These are phyloP conservation scores for Nysson spinosus DNA, from an alignment of 2,888 invertebrate genomes.

Conservation along the genomic window DNA sequence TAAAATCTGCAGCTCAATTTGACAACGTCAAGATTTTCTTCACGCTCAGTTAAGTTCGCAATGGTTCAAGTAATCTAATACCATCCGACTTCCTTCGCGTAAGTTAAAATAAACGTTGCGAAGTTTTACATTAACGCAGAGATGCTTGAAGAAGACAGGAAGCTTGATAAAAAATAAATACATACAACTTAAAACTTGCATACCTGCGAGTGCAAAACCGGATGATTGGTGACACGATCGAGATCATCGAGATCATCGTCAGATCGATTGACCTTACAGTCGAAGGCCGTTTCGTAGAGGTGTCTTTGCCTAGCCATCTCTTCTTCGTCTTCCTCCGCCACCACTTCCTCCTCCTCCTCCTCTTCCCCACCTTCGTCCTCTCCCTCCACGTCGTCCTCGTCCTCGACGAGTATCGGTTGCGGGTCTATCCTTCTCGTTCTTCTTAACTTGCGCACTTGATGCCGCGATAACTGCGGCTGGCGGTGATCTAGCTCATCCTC, in stretches of 20 bases:
- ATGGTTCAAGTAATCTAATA: too few relatives aligned
- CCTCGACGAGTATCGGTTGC: slow-evolving; percentile 83
- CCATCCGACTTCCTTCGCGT: too few relatives aligned
- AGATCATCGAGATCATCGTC: slow-evolving; percentile 89
- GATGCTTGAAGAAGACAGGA: too few relatives aligned
- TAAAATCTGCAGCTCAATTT: slow-evolving; percentile 16
- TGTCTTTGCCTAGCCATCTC: slow-evolving; percentile 83
- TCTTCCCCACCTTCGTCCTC: slow-evolving; percentile 79
- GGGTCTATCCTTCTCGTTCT: slow-evolving; percentile 84
- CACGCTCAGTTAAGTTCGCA: too few relatives aligned
- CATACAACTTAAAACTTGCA: slow-evolving; percentile 1
- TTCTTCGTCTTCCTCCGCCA: slow-evolving; percentile 80
- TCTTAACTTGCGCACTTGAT: slow-evolving; percentile 79
- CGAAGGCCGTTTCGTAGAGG: slow-evolving; percentile 93
- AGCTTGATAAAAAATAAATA: too few relatives aligned
- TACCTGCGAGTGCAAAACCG: slow-evolving; percentile 80
- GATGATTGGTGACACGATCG: slow-evolving; percentile 89
- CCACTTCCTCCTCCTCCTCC: slow-evolving; percentile 79
- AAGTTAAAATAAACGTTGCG: too few relatives aligned
- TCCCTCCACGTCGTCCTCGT: slow-evolving; percentile 79
- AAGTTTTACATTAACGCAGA: too few relatives aligned
- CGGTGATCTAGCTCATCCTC: slow-evolving; percentile 81
- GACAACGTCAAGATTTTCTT: too few relatives aligned
- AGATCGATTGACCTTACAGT: slow-evolving; percentile 90
- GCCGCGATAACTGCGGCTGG: slow-evolving; percentile 67